Conservation (phyloP, 2,113 vertebrate genomes). For the Strigops habroptila region DNA sequence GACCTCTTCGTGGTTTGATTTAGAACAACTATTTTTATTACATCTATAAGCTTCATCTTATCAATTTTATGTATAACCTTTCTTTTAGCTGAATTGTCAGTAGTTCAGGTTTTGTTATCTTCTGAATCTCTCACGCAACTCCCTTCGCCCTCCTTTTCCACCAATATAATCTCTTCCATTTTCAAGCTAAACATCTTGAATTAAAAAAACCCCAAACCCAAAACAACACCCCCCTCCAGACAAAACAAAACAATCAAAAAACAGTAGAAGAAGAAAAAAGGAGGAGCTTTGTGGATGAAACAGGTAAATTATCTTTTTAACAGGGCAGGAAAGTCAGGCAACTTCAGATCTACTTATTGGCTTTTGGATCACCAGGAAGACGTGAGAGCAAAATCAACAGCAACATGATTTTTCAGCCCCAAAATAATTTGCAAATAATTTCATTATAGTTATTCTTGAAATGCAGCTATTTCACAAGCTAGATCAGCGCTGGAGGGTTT, state of each 20-base stretch:
- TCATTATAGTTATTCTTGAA: not conserved
- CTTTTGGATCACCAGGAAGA: not conserved
- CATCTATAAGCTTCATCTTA: not conserved
- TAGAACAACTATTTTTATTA: slow-evolving; percentile 7
- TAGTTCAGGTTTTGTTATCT: not conserved
- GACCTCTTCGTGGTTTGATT: not conserved
- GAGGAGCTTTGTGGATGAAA: not conserved
- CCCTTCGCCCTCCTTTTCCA: not conserved
- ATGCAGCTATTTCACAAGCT: slow-evolving; percentile 6
- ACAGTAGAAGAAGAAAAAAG: not conserved
- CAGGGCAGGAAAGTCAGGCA: not conserved
- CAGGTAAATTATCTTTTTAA: not conserved
- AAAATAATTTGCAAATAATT: not conserved
- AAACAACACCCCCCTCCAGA: no score
- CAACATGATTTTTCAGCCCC: not conserved
- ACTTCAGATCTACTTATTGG: not conserved
- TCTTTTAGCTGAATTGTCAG: not conserved
- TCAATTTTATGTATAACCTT: not conserved
- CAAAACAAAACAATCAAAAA: not conserved
- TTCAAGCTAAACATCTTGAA: not conserved
- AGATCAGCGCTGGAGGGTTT: not conserved
- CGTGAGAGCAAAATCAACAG: not conserved
- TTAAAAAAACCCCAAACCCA: not conserved
- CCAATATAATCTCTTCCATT: not conserved
- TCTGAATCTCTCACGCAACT: not conserved